A percentile compares a stretch with the other conserved stretches of the same genome.
Evolutionary conservation across 2,888 invertebrate species (phyloP).

Genomic region (Stegophylla sp.): DNA sequence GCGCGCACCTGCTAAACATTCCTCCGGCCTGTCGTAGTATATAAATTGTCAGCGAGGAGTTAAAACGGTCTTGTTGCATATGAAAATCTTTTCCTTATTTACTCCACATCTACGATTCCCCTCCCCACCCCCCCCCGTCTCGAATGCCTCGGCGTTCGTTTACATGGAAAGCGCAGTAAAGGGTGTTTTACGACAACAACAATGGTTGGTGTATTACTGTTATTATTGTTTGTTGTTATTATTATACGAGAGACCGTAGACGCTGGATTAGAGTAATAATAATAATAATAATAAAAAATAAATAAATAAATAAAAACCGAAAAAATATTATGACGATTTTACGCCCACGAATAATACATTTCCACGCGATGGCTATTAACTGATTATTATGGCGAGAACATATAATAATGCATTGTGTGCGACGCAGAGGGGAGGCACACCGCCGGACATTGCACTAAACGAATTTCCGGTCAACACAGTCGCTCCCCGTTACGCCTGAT

Average conservation of each 20-base stretch:
- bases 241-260: not conserved
- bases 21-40: not conserved
- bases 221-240: too few relatives aligned
- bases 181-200: slow-evolving; percentile 28
- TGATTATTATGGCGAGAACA: slow-evolving; percentile 52
- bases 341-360: slow-evolving; percentile 51
- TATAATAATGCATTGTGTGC: slow-evolving; percentile 30
- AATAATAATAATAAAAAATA: slow-evolving; percentile 13
- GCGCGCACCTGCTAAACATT: not conserved
- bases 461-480: slow-evolving; percentile 53
- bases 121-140: not conserved
- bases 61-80: too few relatives aligned
- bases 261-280: slow-evolving; percentile 11
- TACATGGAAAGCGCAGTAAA: slow-evolving; percentile 29
- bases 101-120: too few relatives aligned
- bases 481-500: slow-evolving; percentile 11
- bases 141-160: slow-evolving; percentile 1
- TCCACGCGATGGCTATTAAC: slow-evolving; percentile 29
- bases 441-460: slow-evolving; percentile 55
- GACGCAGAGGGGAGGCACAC: slow-evolving; percentile 45
- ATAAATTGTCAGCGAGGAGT: not conserved
- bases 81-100: slow-evolving; percentile 5
- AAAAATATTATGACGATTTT: slow-evolving; percentile 34
- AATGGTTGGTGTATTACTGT: too few relatives aligned
- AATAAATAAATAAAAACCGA: slow-evolving; percentile 33